phyloP scores from a whole-genome alignment of 2,797 vertebrate species.

The Catamblyrhynchus diadema region DNA sequence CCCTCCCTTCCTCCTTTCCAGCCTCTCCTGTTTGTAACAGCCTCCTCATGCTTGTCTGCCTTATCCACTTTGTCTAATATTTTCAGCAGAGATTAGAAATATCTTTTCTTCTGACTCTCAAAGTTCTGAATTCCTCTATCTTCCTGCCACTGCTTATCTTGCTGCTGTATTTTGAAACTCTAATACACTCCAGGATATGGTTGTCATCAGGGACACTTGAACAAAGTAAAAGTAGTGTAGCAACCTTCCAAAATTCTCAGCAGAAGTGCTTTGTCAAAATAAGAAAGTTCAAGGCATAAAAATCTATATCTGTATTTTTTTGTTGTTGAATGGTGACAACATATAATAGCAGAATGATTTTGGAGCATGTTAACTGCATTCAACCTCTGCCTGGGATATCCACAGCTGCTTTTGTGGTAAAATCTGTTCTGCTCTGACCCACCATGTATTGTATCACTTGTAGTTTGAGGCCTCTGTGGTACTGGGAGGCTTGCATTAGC shows the following conservation, averaged over 20 bases:
- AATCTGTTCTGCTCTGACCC: background rate
- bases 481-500: background rate
- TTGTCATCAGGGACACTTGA: slow-evolving; percentile 36
- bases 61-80: slow-evolving; percentile 72
- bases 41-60: slow-evolving; percentile 52
- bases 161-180: slow-evolving; percentile 44
- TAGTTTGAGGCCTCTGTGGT: background rate
- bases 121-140: slow-evolving; percentile 71
- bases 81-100: slow-evolving; percentile 71
- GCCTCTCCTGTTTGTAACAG: background rate
- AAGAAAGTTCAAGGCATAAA: slow-evolving; percentile 1
- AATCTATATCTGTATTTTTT: background rate
- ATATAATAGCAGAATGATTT: background rate
- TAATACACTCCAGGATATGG: slow-evolving; percentile 25
- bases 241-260: slow-evolving; percentile 13
- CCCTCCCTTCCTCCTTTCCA: background rate
- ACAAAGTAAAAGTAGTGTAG: slow-evolving; percentile 13
- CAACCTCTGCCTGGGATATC: background rate
- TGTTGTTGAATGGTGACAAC: background rate
- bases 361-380: background rate
- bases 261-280: slow-evolving; percentile 12
- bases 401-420: background rate
- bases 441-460: background rate
- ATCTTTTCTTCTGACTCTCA: slow-evolving; percentile 60
- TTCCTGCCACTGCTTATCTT: slow-evolving; percentile 68